A percentile compares a stretch with the other conserved stretches of the same genome.
Conservation (phyloP, 2,888 invertebrate genomes). For the Synanthedon andrenaeformis region DNA sequence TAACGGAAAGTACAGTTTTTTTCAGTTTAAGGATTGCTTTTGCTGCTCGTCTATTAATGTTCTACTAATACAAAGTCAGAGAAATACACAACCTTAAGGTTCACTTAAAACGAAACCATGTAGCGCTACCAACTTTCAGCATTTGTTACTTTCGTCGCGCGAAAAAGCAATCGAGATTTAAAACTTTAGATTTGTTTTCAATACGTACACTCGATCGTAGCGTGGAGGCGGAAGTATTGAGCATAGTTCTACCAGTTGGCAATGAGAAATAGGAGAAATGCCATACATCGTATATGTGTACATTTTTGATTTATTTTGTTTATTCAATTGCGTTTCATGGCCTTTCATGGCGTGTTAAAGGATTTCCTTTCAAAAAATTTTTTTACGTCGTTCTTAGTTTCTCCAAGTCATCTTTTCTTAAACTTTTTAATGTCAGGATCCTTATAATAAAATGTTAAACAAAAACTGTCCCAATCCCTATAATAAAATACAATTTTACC, state of each 20-base stretch:
- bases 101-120: constrained; percentile 34
- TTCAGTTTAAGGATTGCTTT: too few species aligned
- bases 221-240: background rate
- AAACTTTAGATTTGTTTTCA: constrained; percentile 29
- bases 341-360: background rate
- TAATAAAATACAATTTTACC: too few species aligned
- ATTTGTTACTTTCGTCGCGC: constrained; percentile 27
- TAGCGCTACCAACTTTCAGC: constrained; percentile 29
- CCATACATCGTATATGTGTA: background rate
- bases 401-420: too few species aligned
- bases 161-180: constrained; percentile 23
- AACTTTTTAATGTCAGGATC: too few species aligned
- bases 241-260: background rate
- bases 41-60: too few species aligned
- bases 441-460: too few species aligned
- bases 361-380: too few species aligned
- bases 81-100: constrained; percentile 12
- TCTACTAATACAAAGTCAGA: background rate
- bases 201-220: constrained; percentile 3
- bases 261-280: background rate
- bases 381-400: too few species aligned
- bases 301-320: background rate
- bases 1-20: too few species aligned
- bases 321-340: background rate
- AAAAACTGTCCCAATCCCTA: too few species aligned